Percentiles rank a stretch among this genome's conserved stretches.
Conservation (phyloP, 1,140 invertebrate species). For the Orius laevigatus region DNA sequence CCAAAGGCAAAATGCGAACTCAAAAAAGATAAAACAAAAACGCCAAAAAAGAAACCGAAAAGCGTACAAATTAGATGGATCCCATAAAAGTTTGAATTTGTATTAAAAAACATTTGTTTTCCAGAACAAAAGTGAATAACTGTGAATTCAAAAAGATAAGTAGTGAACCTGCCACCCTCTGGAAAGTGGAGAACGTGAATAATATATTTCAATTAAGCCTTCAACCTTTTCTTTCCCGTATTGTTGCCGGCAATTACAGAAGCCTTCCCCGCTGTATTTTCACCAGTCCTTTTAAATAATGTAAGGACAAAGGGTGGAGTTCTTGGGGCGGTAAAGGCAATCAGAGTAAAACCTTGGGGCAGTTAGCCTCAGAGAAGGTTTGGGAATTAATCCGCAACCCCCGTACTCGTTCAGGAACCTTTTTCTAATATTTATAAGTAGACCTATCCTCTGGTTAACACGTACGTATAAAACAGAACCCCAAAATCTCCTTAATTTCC, state of each 20-base stretch:
- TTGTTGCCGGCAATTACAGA: conserved; percentile 4
- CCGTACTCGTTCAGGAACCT: background rate
- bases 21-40: too few relatives aligned
- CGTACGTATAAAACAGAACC: background rate
- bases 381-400: background rate
- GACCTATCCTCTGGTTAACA: conserved; percentile 6
- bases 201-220: conserved; percentile 6
- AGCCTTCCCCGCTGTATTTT: background rate
- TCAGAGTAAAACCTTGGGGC: conserved; percentile 6
- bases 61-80: too few relatives aligned
- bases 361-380: background rate
- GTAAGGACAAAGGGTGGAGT: background rate
- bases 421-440: conserved; percentile 7
- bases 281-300: conserved; percentile 5
- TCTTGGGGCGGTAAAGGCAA: background rate
- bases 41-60: too few relatives aligned
- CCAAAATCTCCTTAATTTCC: too few relatives aligned
- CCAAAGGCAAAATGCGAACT: too few relatives aligned
- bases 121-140: too few relatives aligned
- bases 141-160: too few relatives aligned
- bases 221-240: conserved; percentile 4
- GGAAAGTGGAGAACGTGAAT: background rate
- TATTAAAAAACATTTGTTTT: too few relatives aligned
- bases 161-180: too few relatives aligned
- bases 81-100: too few relatives aligned